Evolutionary conservation across 1,140 invertebrate genomes (phyloP).

Genomic region (Steinernema feltiae): DNA sequence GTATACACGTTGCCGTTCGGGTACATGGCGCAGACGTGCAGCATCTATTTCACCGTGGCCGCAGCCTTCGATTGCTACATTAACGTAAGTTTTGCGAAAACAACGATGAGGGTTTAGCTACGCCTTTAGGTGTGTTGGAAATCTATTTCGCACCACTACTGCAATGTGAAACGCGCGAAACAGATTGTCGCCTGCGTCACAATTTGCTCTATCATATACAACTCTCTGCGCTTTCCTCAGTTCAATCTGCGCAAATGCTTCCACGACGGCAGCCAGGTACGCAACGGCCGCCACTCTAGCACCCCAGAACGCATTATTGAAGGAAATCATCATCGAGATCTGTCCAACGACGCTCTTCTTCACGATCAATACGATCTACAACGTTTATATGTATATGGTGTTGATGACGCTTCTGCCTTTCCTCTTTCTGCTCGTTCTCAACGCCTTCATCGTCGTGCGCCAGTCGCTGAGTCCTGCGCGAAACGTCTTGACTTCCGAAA

Average conservation of each 20-base stretch:
- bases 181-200: conserved; percentile 43
- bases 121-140: conserved; percentile 49
- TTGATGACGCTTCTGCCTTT: conserved; percentile 56
- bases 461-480: conserved; percentile 28
- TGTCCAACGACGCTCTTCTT: conserved; percentile 55
- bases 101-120: neutral
- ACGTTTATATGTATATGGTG: conserved; percentile 57
- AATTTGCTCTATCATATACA: conserved; percentile 51
- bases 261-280: conserved; percentile 51
- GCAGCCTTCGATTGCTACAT: conserved; percentile 57
- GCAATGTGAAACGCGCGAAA: conserved; percentile 45
- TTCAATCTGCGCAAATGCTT: conserved; percentile 55
- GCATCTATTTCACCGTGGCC: conserved; percentile 56
- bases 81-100: conserved; percentile 33
- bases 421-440: conserved; percentile 51
- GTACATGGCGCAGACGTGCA: conserved; percentile 57
- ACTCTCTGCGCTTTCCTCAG: conserved; percentile 55
- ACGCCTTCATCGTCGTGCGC: conserved; percentile 47
- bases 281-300: neutral
- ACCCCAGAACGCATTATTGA: conserved; percentile 20
- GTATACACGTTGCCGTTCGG: conserved; percentile 50
- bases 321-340: conserved; percentile 56
- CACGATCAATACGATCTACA: conserved; percentile 53
- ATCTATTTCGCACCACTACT: conserved; percentile 33
- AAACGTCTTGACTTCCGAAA: neutral